Percentiles rank a stretch among this genome's conserved stretches.
Evolutionary conservation across 2,888 invertebrate species (phyloP).

Genomic region (Suillia variegata): DNA sequence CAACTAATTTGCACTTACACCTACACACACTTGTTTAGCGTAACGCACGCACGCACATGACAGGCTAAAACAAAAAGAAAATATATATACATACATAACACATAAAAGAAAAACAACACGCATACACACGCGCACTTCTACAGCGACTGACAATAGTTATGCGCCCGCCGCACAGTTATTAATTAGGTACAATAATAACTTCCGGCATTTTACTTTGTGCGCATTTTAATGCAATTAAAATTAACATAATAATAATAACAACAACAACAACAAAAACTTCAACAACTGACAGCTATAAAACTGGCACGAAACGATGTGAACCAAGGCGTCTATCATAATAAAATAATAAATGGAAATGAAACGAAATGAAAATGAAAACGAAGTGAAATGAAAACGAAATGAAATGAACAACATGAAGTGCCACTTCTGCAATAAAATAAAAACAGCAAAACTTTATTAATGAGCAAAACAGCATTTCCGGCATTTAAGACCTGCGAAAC

Average conservation of each 20-base stretch:
- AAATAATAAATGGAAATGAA: constrained; percentile 4
- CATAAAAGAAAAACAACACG: not conserved
- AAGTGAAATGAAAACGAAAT: not conserved
- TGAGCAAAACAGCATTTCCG: constrained; percentile 13
- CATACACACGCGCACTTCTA: not conserved
- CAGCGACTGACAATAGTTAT: not conserved
- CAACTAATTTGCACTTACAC: no score
- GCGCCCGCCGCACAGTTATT: constrained; percentile 15
- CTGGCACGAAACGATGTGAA: constrained; percentile 1
- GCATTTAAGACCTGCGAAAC: constrained; percentile 3
- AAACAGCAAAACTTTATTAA: constrained; percentile 12
- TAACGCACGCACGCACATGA: no score
- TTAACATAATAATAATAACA: constrained; percentile 14
- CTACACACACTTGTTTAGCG: no score
- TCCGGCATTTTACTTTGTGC: constrained; percentile 16
- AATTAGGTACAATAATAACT: constrained; percentile 22
- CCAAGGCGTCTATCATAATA: constrained; percentile 7
- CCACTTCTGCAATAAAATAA: constrained; percentile 12
- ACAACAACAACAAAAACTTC: constrained; percentile 15
- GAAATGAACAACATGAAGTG: constrained; percentile 9
- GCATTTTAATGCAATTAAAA: constrained; percentile 20
- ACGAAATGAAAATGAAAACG: not conserved
- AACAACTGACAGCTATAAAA: not conserved
- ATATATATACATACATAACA: not conserved
- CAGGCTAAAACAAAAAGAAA: not conserved